Evolutionary conservation across 1,140 invertebrate genomes (phyloP).

Genomic region (Himalopsyche phryganea): DNA sequence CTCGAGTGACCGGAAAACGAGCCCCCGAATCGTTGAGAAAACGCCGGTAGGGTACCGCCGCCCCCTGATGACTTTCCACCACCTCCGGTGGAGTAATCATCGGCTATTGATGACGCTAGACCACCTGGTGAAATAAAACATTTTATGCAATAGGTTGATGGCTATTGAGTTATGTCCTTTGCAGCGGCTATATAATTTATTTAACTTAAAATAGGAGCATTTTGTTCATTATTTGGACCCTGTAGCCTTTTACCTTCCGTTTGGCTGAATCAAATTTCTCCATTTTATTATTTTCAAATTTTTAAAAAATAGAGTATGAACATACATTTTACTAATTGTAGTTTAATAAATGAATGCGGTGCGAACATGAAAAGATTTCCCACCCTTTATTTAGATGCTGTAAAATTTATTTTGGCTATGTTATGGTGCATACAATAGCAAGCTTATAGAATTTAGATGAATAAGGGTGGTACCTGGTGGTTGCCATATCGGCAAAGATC

Average conservation of each 20-base stretch:
- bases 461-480: conserved; percentile 18
- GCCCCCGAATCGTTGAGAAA: conserved; percentile 27
- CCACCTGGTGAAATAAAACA: background rate
- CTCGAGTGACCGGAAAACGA: conserved; percentile 20
- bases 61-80: background rate
- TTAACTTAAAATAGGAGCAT: background rate
- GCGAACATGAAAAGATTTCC: too few relatives aligned
- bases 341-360: too few relatives aligned
- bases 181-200: background rate
- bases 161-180: background rate
- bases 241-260: too few relatives aligned
- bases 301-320: too few relatives aligned
- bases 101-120: conserved; percentile 7
- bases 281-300: too few relatives aligned
- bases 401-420: too few relatives aligned
- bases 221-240: background rate
- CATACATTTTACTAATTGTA: too few relatives aligned
- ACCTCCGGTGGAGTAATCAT: conserved; percentile 7
- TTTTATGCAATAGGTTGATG: too few relatives aligned
- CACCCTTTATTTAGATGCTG: too few relatives aligned
- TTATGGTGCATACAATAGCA: too few relatives aligned
- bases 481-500: conserved; percentile 9
- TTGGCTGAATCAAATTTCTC: too few relatives aligned
- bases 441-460: too few relatives aligned
- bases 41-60: conserved; percentile 21